Percentiles rank a stretch among this genome's conserved stretches.
phyloP scores from a whole-genome alignment of 2,888 invertebrate species.

The Melinopterus prodromus region DNA sequence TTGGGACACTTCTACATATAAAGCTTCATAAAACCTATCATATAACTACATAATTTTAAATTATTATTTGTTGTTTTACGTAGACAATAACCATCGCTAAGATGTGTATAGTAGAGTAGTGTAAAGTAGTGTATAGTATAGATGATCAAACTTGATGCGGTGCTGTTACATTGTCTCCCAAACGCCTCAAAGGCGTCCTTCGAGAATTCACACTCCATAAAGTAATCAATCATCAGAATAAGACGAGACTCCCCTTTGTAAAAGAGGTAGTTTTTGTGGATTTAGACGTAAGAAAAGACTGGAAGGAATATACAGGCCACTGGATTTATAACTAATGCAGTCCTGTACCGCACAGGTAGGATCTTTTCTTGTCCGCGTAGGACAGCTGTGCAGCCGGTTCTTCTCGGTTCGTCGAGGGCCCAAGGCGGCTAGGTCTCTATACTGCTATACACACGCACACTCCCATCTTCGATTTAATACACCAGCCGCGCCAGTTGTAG shows the following conservation, averaged over 20 bases:
- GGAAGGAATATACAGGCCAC: neutral
- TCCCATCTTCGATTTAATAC: neutral
- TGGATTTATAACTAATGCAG: neutral
- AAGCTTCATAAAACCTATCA: no score
- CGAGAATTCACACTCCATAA: no score
- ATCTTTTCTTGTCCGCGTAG: neutral
- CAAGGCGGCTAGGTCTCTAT: neutral
- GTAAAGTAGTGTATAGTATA: no score
- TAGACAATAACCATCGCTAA: no score
- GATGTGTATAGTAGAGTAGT: no score
- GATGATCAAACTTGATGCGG: no score
- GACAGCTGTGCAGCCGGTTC: slow-evolving; percentile 4
- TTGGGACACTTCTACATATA: no score
- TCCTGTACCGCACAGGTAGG: slow-evolving; percentile 4
- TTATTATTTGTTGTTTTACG: no score
- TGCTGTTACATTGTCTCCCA: no score
- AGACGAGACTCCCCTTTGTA: neutral
- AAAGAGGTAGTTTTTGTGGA: neutral
- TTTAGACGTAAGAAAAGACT: neutral
- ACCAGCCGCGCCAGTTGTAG: neutral
- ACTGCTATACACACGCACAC: neutral
- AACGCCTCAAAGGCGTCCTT: no score
- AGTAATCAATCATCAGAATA: neutral
- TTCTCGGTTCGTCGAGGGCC: neutral
- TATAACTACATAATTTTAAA: no score